Conservation (phyloP, 2,888 invertebrate genomes). For the Patella depressa region DNA sequence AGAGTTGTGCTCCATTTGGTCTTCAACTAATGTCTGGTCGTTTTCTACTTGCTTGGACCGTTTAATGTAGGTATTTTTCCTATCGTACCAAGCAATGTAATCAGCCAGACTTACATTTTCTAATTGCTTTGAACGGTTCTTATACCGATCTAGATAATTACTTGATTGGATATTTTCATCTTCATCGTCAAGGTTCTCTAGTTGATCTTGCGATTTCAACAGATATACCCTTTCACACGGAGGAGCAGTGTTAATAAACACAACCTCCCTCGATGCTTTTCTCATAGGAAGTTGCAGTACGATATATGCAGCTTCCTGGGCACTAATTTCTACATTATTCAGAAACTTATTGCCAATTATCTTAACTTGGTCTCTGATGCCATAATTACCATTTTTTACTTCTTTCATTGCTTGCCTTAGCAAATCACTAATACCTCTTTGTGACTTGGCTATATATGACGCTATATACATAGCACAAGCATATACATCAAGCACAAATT, state of each 20-base stretch:
- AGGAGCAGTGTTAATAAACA: slow-evolving; percentile 44
- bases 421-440: slow-evolving; percentile 43
- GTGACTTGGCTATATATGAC: slow-evolving; percentile 31
- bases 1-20: too few species aligned
- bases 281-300: slow-evolving; percentile 47
- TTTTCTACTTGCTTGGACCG: too few species aligned
- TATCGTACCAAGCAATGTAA: slow-evolving; percentile 33
- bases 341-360: too few species aligned
- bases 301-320: slow-evolving; percentile 53
- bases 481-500: too few species aligned
- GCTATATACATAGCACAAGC: too few species aligned
- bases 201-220: too few species aligned
- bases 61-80: background rate
- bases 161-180: slow-evolving; percentile 32
- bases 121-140: slow-evolving; percentile 30
- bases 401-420: slow-evolving; percentile 39
- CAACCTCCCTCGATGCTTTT: slow-evolving; percentile 29
- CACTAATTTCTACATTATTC: slow-evolving; percentile 43
- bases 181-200: too few species aligned
- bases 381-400: slow-evolving; percentile 24
- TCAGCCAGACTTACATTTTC: slow-evolving; percentile 34
- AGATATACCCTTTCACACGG: too few species aligned
- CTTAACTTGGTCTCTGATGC: slow-evolving; percentile 33
- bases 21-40: too few species aligned
- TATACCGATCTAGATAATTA: slow-evolving; percentile 37